Evolutionary conservation across 23 tunicate genomes (phyloP).

Genomic region (Trididemnum clinides): DNA sequence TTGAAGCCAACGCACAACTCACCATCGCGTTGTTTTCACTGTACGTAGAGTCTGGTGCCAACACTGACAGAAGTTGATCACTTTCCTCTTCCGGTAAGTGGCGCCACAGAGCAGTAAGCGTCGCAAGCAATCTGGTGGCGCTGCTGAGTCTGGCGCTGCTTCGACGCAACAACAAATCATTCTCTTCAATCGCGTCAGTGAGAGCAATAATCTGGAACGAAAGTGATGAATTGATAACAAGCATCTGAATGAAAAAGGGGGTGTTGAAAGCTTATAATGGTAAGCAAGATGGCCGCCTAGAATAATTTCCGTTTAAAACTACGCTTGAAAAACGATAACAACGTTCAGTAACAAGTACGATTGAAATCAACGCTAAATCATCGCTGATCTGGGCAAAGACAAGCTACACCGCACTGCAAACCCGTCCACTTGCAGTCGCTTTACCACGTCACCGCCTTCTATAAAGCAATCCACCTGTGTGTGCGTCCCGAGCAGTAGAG

Average conservation of each 20-base stretch:
- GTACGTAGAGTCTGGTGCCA: conserved; percentile 53
- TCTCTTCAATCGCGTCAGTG: conserved; percentile 65
- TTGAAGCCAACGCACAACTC: too few relatives aligned
- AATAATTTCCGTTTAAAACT: too few relatives aligned
- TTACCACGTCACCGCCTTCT: too few relatives aligned
- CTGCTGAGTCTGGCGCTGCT: conserved; percentile 36
- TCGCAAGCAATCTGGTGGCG: conserved; percentile 40
- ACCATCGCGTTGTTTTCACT: conserved; percentile 10
- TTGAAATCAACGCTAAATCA: too few relatives aligned
- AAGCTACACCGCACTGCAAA: not conserved
- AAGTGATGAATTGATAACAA: not conserved
- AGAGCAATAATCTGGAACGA: conserved; percentile 65
- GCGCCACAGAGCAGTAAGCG: conserved; percentile 47
- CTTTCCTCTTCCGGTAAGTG: conserved; percentile 18
- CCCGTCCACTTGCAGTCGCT: not conserved
- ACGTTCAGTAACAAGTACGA: too few relatives aligned
- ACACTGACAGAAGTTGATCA: conserved; percentile 13
- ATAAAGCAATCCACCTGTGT: conserved; percentile 79
- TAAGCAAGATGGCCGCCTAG: too few relatives aligned
- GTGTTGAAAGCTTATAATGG: too few relatives aligned
- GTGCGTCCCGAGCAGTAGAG: conserved; percentile 78
- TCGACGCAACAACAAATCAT: conserved; percentile 25
- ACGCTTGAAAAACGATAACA: too few relatives aligned
- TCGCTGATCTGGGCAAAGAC: too few relatives aligned
- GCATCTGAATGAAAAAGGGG: not conserved